Evolutionary conservation across 92 coral and sea anemone genomes (phyloP).

Genomic region (Montipora capitata): DNA sequence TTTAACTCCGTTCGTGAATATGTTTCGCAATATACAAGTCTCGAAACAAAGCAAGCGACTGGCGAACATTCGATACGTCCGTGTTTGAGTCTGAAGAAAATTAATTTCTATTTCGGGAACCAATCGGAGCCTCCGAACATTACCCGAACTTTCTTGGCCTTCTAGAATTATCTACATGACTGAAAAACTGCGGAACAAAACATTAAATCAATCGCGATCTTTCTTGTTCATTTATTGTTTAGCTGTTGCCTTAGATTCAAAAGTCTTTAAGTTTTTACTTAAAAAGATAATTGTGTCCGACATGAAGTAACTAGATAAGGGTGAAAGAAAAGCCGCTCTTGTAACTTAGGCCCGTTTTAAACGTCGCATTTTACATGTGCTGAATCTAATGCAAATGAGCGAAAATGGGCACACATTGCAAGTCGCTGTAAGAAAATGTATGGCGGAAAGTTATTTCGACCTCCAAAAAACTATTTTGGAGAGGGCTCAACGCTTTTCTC

Average conservation of each 20-base stretch:
- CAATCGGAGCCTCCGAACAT: conserved; percentile 41
- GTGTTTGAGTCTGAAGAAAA: conserved; percentile 26
- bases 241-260: conserved; percentile 2
- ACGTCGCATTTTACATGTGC: too few relatives aligned
- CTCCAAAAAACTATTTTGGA: too few relatives aligned
- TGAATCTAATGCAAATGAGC: too few relatives aligned
- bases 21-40: conserved; percentile 41
- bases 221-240: conserved; percentile 22
- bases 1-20: conserved; percentile 23
- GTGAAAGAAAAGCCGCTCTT: conserved; percentile 7
- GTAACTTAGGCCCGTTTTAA: not conserved
- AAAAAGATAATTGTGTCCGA: conserved; percentile 15
- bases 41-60: conserved; percentile 32
- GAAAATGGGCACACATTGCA: too few relatives aligned
- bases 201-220: conserved; percentile 22
- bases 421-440: too few relatives aligned
- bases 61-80: conserved; percentile 36
- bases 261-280: conserved; percentile 22
- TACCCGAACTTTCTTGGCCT: conserved; percentile 44
- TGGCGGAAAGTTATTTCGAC: too few relatives aligned
- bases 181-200: conserved; percentile 21
- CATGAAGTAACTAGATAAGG: conserved; percentile 10
- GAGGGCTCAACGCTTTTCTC: too few relatives aligned
- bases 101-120: conserved; percentile 25
- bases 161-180: conserved; percentile 42